Base-by-base conservation (phyloP, 2,888 invertebrate species). In the Holacanthella duospinosa region DNA sequence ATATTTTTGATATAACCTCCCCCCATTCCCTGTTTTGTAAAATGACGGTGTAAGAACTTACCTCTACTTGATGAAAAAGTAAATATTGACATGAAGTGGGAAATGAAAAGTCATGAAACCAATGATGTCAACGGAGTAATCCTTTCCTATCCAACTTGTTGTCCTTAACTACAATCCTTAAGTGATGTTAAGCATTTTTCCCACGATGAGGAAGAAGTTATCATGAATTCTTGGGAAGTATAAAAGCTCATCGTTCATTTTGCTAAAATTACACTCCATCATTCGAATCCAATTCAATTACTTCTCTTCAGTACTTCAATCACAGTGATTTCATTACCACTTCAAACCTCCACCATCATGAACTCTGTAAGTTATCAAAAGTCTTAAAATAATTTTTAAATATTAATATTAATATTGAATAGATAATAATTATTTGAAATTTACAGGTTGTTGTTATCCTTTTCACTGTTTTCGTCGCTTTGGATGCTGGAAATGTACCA, bases 301-400 rank as follows among this genome's bases (percentile, higher is more conserved):
- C 12, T n/a, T 21, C 59, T 24, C 29, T 27, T 12, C 25, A 28
- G 21, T 26, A n/a, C 21, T 21, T 25, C n/a, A n/a, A n/a, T n/a
- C n/a, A n/a, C n/a, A n/a, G n/a, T n/a, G n/a, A n/a, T n/a, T n/a
- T n/a, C n/a, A n/a, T n/a, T n/a, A 6, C 59, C 24, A 58, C 4
- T 36, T 9, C 44, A 59, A 59, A 43, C 44, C 28, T n/a, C 24
- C 19, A 55, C 29, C 62, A 62, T 43, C 62, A 62, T 62, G 62
- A 58, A 62, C 29, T 58, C 57, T 28, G 62, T 62, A 53, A 58
- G 62, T 21, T 4, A 48, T n/a, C n/a, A n/a, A n/a, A n/a, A n/a
- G n/a, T n/a, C n/a, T n/a, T n/a, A n/a, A n/a, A n/a, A n/a, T n/a
- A n/a, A n/a, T n/a, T n/a, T n/a, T n/a, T n/a, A n/a, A n/a, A n/a